Conservation (phyloP, 2,888 invertebrate genomes). For the Hymenopus coronatus region DNA sequence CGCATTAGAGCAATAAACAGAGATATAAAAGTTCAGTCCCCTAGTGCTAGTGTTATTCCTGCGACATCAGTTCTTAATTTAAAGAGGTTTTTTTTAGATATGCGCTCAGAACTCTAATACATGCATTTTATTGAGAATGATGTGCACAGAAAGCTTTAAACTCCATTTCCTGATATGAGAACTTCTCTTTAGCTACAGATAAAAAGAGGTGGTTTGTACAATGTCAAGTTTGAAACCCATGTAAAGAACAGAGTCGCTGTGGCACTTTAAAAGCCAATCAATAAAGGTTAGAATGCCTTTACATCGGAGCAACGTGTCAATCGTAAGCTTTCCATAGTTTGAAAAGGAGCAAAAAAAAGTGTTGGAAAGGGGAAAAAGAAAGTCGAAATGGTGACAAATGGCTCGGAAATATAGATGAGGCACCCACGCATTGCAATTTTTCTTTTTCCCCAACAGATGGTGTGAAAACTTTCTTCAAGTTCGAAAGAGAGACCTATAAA, state of each 20-base stretch:
- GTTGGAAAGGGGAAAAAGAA: neutral
- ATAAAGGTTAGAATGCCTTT: neutral
- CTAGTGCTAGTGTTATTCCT: no score
- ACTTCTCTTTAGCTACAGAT: no score
- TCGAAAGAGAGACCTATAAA: slow-evolving; percentile 2
- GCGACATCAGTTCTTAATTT: no score
- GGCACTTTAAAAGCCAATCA: neutral
- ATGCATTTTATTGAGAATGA: no score
- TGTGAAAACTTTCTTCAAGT: neutral
- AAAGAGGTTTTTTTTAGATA: no score
- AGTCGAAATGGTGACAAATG: slow-evolving; percentile 22
- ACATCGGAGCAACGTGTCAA: neutral
- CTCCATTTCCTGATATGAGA: no score
- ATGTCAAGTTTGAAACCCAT: neutral
- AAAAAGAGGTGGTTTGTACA: neutral
- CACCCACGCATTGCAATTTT: neutral
- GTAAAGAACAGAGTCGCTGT: neutral
- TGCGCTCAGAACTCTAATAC: no score
- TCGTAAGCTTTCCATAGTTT: neutral
- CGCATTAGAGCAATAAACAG: no score
- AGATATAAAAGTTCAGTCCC: no score
- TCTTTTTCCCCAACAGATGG: neutral
- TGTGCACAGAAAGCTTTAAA: no score
- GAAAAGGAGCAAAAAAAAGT: neutral
- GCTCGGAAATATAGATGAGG: slow-evolving; percentile 29